Percentiles rank a stretch among this genome's conserved stretches.
Conservation (phyloP, 1,140 invertebrate species). For the roundworm (Caenorhabditis elegans) region DNA sequence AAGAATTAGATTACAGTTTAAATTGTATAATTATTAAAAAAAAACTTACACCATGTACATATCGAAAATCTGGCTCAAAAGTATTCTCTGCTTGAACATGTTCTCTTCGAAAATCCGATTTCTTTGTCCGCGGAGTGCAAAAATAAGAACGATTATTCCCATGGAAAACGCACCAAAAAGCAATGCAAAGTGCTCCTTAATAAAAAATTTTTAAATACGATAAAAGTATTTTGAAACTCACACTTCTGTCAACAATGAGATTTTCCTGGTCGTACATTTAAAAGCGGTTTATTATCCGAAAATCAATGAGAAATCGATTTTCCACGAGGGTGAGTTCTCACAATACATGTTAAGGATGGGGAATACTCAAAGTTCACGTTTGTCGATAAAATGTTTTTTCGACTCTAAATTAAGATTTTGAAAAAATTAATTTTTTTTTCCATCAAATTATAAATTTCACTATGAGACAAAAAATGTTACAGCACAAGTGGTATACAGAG, state of each 20-base stretch:
- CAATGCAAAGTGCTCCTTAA: neutral
- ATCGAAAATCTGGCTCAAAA: slow-evolving; percentile 5
- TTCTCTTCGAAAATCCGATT: neutral
- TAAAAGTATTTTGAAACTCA: neutral
- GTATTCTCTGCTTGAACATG: neutral
- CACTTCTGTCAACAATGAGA: neutral
- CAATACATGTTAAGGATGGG: too few species aligned
- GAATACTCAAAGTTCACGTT: too few species aligned
- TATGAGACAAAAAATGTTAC: too few species aligned
- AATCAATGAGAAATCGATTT: too few species aligned
- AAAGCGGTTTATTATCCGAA: too few species aligned
- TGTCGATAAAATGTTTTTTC: too few species aligned
- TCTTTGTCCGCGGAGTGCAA: slow-evolving; percentile 1
- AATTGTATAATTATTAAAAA: neutral
- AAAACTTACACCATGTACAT: slow-evolving; percentile 3
- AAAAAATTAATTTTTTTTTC: too few species aligned
- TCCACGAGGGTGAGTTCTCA: too few species aligned
- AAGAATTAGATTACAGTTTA: neutral
- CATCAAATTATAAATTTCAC: neutral
- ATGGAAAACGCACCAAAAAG: neutral
- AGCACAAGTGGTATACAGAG: too few species aligned
- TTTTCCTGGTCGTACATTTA: neutral
- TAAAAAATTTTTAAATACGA: neutral
- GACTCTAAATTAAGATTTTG: too few species aligned
- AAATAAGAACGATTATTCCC: neutral